Base-by-base conservation (phyloP, 1,140 invertebrate species). In the Aphidius ervi region DNA sequence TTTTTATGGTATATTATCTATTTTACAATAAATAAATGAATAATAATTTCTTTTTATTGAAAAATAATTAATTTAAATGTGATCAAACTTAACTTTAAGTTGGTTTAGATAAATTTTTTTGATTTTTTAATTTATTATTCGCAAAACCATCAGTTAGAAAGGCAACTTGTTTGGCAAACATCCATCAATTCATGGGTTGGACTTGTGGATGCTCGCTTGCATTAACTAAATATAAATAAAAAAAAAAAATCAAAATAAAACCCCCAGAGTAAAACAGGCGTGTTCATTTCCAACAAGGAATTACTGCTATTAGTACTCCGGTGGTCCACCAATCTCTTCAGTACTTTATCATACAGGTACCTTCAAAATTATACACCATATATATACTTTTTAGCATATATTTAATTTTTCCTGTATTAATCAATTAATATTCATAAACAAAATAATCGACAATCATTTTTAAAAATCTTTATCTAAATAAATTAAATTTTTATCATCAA, bases 301-400 rank as follows among this genome's bases (percentile, higher is more conserved):
- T 79, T 70, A 80, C 77, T 78, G 73, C 74, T 80, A 77, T 80
- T 79, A 79, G 72, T 63, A 65, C 74, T 77, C 74, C 74, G 77
- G 78, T 79, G 77, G 78, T 80, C 77, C 69, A 70, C 72, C 72
- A 69, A 74, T 74, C 70, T 71, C 67, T 62, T 61, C 65, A 67
- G 66, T 65, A 68, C 68, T 72, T 62, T 65, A 70, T 72, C 68
- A 68, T 69, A 70, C 68, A 67, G 63, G 62, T 66, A 68, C 70
- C 66, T 63, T 49, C 8, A 56, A 63, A 49, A 49, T 55, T 64
- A 46, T 50, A 23, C 45, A 43, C 2, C 42, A 9, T 1, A 8
- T 1, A 8, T 4, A 39, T 16, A 8, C 5, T 4, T 42, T 42
- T 6, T 45, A 10, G 4, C 43, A 8, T 9, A 3, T 42, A n/a